Percentiles rank a stretch among this genome's conserved stretches.
These are phyloP conservation scores for Lepus oiostolus DNA, from an alignment of 2,797 vertebrate genomes.

Conservation along the genomic window DNA sequence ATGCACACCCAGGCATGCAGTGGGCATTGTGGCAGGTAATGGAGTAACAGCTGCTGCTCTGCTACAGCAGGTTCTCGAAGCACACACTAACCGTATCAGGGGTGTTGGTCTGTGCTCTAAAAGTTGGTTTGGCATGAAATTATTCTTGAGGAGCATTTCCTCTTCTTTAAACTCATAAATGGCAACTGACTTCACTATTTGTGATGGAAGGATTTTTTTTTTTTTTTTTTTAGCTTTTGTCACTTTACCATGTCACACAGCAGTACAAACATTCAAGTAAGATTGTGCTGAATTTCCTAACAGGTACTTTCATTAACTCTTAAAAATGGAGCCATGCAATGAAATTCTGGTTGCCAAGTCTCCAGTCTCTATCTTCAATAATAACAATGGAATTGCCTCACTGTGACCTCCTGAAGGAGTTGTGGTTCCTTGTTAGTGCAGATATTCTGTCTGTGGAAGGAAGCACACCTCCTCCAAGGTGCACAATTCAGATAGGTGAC, in stretches of 20 bases:
- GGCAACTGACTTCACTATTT: not conserved
- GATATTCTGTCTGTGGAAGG: accelerated
- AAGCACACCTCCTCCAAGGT: accelerated
- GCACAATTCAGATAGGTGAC: not conserved
- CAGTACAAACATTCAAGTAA: not conserved
- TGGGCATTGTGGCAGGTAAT: constrained; percentile 48
- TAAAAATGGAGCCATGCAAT: not conserved
- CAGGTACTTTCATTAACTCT: not conserved
- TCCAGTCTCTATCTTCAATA: not conserved
- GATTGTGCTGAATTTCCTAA: not conserved
- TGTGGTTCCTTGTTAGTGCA: not conserved
- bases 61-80: constrained; percentile 69
- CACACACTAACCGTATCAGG: not conserved
- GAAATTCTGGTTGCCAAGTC: not conserved
- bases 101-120: not conserved
- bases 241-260: accelerated
- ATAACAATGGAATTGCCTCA: not conserved
- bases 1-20: constrained; percentile 62
- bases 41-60: constrained; percentile 77
- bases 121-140: not conserved
- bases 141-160: not conserved
- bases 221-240: not conserved
- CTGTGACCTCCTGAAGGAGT: not conserved
- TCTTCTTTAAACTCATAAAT: constrained; percentile 36
- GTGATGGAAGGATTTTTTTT: constrained; percentile 13